Conservation (phyloP, 2,797 vertebrate species). For the Salarias fasciatus region DNA sequence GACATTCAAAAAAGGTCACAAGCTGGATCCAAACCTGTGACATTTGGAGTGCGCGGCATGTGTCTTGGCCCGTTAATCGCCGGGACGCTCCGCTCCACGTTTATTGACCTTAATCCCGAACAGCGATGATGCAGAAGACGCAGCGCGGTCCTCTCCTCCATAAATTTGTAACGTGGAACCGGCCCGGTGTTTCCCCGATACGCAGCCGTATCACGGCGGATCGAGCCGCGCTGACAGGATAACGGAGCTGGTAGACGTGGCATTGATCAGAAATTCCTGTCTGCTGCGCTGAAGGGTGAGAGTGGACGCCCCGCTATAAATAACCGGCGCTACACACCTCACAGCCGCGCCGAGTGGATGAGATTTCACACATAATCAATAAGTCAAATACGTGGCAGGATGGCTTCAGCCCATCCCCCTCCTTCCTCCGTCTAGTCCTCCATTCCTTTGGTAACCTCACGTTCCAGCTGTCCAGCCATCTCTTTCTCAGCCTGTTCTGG, state of each 20-base stretch:
- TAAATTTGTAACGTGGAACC: slow-evolving; percentile 28
- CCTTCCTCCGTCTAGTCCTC: slow-evolving; percentile 6
- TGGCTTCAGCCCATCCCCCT: slow-evolving; percentile 32
- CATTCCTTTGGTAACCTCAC: slow-evolving; percentile 18
- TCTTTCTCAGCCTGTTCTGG: no score
- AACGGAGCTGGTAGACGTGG: slow-evolving; percentile 19
- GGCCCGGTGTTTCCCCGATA: neutral
- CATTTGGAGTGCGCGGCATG: slow-evolving; percentile 46
- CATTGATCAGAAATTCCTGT: slow-evolving; percentile 50
- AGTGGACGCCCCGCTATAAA: slow-evolving; percentile 57
- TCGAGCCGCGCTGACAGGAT: slow-evolving; percentile 24
- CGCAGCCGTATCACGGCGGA: slow-evolving; percentile 6
- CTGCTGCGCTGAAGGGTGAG: slow-evolving; percentile 26
- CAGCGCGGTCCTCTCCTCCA: no score
- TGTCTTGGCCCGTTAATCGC: slow-evolving; percentile 22
- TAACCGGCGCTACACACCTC: slow-evolving; percentile 61
- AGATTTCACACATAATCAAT: slow-evolving; percentile 78
- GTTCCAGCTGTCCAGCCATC: slow-evolving; percentile 22
- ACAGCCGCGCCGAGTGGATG: slow-evolving; percentile 60
- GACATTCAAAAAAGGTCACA: slow-evolving; percentile 69
- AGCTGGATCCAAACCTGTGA: slow-evolving; percentile 65
- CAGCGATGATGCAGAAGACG: neutral
- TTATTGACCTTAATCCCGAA: slow-evolving; percentile 39
- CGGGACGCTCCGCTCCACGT: slow-evolving; percentile 12
- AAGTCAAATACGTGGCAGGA: slow-evolving; percentile 60